Evolutionary conservation across 2,113 vertebrate species (phyloP).

Genomic region (Fulica atra): DNA sequence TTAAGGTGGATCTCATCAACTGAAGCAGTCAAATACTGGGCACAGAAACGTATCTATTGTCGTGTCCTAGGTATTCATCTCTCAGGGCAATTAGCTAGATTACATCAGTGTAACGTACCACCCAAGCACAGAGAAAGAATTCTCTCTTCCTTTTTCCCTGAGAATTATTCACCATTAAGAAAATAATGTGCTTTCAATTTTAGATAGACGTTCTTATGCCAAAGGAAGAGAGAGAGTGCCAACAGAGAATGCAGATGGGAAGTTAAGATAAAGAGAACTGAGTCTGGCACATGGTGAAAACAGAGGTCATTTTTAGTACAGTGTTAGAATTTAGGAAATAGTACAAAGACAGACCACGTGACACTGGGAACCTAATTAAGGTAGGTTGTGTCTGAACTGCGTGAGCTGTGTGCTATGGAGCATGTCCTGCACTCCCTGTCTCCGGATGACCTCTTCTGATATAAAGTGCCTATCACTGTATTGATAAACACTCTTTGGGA

Average conservation of each 20-base stretch:
- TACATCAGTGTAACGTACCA: background rate
- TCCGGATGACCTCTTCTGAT: background rate
- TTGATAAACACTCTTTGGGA: too few species aligned
- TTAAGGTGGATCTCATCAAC: background rate
- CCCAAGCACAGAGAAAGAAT: background rate
- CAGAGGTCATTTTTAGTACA: background rate
- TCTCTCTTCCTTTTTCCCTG: slow-evolving; percentile 8
- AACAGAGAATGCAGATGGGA: slow-evolving; percentile 12
- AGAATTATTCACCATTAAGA: slow-evolving; percentile 1
- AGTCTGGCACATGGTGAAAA: background rate
- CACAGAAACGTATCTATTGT: background rate
- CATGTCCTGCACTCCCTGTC: background rate
- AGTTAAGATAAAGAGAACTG: background rate
- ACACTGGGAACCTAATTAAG: background rate
- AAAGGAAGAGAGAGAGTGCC: background rate
- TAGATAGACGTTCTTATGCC: background rate
- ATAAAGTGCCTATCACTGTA: too few species aligned
- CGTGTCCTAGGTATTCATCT: background rate
- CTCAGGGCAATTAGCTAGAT: slow-evolving; percentile 4
- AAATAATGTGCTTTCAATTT: slow-evolving; percentile 9
- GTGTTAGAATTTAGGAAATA: background rate
- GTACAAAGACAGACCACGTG: background rate
- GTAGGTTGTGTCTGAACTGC: background rate
- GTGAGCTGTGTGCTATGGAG: background rate
- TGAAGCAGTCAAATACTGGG: background rate